Evolutionary conservation across 2,888 invertebrate species (phyloP).

Genomic region (Lucinisca nassula): DNA sequence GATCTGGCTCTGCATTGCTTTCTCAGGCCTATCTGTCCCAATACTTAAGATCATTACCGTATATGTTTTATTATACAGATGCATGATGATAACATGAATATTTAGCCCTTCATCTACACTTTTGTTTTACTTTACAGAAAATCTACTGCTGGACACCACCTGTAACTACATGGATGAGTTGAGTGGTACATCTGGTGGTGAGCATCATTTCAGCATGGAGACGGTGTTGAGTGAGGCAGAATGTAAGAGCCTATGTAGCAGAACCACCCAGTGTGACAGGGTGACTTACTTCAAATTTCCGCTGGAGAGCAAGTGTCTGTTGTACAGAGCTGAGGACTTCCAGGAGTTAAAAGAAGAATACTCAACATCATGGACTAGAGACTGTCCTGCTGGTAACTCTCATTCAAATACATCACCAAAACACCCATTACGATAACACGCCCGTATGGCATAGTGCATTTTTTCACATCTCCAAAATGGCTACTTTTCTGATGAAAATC

Average conservation of each 20-base stretch:
- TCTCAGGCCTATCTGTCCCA: no score
- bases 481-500: no score
- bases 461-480: no score
- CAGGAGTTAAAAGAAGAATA: not conserved
- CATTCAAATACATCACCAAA: no score
- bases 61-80: no score
- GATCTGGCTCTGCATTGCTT: no score
- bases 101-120: no score
- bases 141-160: not conserved
- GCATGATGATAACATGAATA: no score
- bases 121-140: not conserved
- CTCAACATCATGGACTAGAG: slow-evolving; percentile 10
- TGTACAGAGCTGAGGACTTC: slow-evolving; percentile 17
- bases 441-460: no score
- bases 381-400: not conserved
- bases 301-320: slow-evolving; percentile 19
- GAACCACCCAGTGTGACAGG: slow-evolving; percentile 2
- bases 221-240: not conserved
- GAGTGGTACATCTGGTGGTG: not conserved
- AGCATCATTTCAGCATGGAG: slow-evolving; percentile 4
- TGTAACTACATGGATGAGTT: not conserved
- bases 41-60: no score
- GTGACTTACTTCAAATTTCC: not conserved
- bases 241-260: not conserved
- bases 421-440: no score